These are phyloP conservation scores for Cybosia mesomella DNA, from an alignment of 2,888 invertebrate genomes.

Conservation along the genomic window DNA sequence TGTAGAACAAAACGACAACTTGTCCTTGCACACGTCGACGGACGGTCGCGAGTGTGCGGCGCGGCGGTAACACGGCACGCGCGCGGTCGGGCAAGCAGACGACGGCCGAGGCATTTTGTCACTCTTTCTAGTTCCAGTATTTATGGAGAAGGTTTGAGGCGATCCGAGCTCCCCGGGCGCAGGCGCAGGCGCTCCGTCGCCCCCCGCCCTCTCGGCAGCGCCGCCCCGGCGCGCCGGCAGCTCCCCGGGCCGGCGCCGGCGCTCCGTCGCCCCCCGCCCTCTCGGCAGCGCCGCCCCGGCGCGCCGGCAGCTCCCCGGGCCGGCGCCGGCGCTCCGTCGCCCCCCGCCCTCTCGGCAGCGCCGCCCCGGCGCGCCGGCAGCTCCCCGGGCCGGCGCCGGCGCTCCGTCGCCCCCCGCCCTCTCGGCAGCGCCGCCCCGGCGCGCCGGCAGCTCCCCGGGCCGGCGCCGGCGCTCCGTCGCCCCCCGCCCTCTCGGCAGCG, in stretches of 20 bases:
- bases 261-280: background rate
- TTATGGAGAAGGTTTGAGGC: conserved; percentile 13
- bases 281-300: background rate
- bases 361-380: background rate
- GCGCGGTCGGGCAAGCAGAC: conserved; percentile 1
- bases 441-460: background rate
- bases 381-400: background rate
- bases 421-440: background rate
- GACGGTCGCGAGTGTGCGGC: background rate
- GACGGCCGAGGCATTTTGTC: background rate
- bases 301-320: background rate
- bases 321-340: background rate
- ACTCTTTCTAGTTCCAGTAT: conserved; percentile 16
- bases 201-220: background rate
- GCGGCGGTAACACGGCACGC: background rate
- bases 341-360: background rate
- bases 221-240: background rate
- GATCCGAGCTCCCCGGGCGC: background rate
- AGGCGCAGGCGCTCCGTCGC: background rate
- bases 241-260: background rate
- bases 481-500: background rate
- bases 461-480: background rate
- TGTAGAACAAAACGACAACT: background rate
- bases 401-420: background rate
- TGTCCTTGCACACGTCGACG: background rate